These are phyloP conservation scores for Mactra quadrangularis DNA, from an alignment of 1,140 invertebrate genomes.

Conservation along the genomic window DNA sequence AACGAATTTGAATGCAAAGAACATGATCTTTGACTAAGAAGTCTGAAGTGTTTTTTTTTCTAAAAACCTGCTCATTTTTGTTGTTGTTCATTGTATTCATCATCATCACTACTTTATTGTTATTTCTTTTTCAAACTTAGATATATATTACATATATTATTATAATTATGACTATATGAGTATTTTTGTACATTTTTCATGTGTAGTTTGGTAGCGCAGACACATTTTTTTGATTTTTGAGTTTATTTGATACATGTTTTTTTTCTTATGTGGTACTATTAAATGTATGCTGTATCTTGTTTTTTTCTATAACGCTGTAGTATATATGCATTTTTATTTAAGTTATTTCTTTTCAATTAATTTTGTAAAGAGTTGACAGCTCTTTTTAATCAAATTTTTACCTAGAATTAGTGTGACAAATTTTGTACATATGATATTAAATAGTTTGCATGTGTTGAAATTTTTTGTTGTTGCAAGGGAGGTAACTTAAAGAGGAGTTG, in stretches of 20 bases:
- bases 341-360: conserved; percentile 43
- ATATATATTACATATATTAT: conserved; percentile 41
- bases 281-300: conserved; percentile 31
- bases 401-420: conserved; percentile 15
- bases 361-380: conserved; percentile 36
- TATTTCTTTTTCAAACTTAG: conserved; percentile 29
- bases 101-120: conserved; percentile 45
- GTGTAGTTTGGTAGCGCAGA: conserved; percentile 20
- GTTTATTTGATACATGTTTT: conserved; percentile 45
- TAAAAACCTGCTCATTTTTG: conserved; percentile 43
- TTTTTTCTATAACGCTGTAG: conserved; percentile 60
- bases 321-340: conserved; percentile 65
- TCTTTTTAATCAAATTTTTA: conserved; percentile 62
- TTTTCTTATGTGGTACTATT: conserved; percentile 41
- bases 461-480: conserved; percentile 46
- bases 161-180: conserved; percentile 44
- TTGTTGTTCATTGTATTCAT: conserved; percentile 51
- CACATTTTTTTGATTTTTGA: conserved; percentile 11
- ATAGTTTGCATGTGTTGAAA: conserved; percentile 30
- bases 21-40: no score
- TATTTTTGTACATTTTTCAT: conserved; percentile 57
- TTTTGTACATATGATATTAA: not conserved
- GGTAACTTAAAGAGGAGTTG: conserved; percentile 25
- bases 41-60: no score
- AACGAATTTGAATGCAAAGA: no score